These are phyloP conservation scores for Anticlea derivata DNA, from an alignment of 2,888 invertebrate species.

Conservation along the genomic window DNA sequence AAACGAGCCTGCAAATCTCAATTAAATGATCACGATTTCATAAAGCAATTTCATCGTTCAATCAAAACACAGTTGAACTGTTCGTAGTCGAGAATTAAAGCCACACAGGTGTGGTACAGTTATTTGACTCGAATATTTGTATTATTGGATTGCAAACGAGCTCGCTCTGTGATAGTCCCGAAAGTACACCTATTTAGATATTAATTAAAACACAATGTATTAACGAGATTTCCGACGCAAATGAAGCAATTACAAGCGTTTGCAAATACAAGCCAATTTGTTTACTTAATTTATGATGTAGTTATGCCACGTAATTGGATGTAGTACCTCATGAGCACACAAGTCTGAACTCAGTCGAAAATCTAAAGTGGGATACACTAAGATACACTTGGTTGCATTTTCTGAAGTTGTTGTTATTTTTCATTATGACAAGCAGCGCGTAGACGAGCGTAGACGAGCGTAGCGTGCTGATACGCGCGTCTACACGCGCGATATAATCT, in stretches of 20 bases:
- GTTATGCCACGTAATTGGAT: constrained; percentile 31
- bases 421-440: too few relatives aligned
- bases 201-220: constrained; percentile 60
- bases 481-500: too few relatives aligned
- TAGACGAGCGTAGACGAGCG: too few relatives aligned
- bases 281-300: constrained; percentile 44
- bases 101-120: constrained; percentile 30
- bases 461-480: too few relatives aligned
- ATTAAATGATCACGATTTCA: constrained; percentile 14
- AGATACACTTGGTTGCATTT: too few relatives aligned
- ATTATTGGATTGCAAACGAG: constrained; percentile 58
- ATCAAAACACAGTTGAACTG: constrained; percentile 29
- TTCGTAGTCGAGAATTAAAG: constrained; percentile 31
- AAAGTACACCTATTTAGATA: constrained; percentile 54
- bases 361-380: too few relatives aligned
- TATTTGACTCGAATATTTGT: constrained; percentile 44
- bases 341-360: too few relatives aligned
- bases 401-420: too few relatives aligned
- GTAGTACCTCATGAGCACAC: constrained; percentile 9
- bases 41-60: constrained; percentile 31
- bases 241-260: constrained; percentile 57
- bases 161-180: constrained; percentile 35
- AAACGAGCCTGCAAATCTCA: constrained; percentile 15
- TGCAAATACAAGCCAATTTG: constrained; percentile 47
- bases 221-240: constrained; percentile 50